These are phyloP conservation scores for Sardina pilchardus DNA, from an alignment of 2,113 vertebrate genomes.

Conservation along the genomic window DNA sequence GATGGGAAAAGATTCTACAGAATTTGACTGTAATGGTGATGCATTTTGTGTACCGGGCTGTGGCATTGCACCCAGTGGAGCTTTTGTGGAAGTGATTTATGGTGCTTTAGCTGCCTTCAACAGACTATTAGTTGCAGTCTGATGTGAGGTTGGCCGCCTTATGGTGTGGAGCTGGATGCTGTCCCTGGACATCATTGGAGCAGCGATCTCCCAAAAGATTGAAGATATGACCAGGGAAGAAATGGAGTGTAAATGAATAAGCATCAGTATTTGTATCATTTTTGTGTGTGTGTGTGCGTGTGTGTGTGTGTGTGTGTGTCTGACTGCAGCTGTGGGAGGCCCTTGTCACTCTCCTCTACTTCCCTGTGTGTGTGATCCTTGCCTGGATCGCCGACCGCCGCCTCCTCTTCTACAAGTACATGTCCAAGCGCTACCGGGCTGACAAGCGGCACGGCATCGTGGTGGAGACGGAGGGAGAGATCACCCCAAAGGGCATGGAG, in stretches of 20 bases:
- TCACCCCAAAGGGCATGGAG: conserved; percentile 81
- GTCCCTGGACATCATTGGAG: not conserved
- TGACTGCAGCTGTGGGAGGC: conserved; percentile 87
- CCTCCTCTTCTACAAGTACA: conserved; percentile 96
- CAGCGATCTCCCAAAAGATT: not conserved
- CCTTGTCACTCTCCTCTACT: conserved; percentile 87
- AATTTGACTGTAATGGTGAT: not conserved
- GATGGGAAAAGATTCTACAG: not conserved
- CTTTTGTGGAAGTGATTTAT: not conserved
- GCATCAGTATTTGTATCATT: not conserved
- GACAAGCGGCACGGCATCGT: conserved; percentile 92
- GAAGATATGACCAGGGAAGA: too few species aligned
- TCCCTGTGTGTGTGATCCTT: conserved; percentile 89
- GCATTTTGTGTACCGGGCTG: not conserved
- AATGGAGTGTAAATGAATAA: not conserved
- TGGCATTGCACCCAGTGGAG: not conserved
- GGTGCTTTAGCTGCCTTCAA: not conserved
- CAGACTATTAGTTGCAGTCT: not conserved
- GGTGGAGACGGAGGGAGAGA: conserved; percentile 87
- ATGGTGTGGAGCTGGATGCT: not conserved
- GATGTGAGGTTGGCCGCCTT: not conserved
- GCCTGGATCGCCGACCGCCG: conserved; percentile 95
- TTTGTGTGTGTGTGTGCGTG: not conserved
- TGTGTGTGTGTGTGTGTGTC: conserved; percentile 23
- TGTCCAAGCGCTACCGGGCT: conserved; percentile 92